These are phyloP conservation scores for Siderastrea siderea DNA, from an alignment of 92 coral and sea anemone species.

Conservation along the genomic window DNA sequence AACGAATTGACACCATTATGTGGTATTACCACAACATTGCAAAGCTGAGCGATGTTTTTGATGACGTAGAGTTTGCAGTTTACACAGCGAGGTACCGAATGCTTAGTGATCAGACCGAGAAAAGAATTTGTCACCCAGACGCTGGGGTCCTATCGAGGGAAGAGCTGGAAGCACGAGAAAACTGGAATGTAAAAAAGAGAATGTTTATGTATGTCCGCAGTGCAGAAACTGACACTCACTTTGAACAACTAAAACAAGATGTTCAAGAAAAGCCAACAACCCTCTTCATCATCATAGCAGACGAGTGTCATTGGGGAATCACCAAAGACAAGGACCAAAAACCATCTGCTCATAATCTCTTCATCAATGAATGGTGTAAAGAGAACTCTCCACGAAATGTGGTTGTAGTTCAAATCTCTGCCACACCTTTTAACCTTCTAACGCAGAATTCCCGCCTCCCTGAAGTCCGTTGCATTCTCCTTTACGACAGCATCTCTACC, in stretches of 20 bases:
- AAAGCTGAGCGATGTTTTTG: slow-evolving; percentile 39
- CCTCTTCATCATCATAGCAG: slow-evolving; percentile 55
- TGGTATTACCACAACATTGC: slow-evolving; percentile 49
- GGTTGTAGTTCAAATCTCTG: slow-evolving; percentile 56
- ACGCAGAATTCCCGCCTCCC: slow-evolving; percentile 64
- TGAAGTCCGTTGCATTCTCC: slow-evolving; percentile 8
- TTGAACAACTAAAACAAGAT: slow-evolving; percentile 15
- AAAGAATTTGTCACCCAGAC: slow-evolving; percentile 56
- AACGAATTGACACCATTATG: slow-evolving; percentile 63
- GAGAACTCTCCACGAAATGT: slow-evolving; percentile 51
- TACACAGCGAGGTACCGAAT: slow-evolving; percentile 69
- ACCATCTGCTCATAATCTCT: slow-evolving; percentile 58
- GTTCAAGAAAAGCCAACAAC: slow-evolving; percentile 48
- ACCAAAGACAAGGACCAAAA: slow-evolving; percentile 41
- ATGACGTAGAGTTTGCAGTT: slow-evolving; percentile 58
- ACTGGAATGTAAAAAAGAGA: not conserved
- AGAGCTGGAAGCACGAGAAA: slow-evolving; percentile 20
- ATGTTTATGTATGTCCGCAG: slow-evolving; percentile 64
- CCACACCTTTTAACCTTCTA: slow-evolving; percentile 61
- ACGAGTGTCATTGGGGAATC: slow-evolving; percentile 75
- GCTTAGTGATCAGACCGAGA: slow-evolving; percentile 72
- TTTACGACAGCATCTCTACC: not conserved
- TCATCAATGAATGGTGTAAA: slow-evolving; percentile 59
- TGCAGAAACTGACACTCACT: slow-evolving; percentile 31
- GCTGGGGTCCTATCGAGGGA: slow-evolving; percentile 57